Conservation (phyloP, 2,888 invertebrate genomes). For the Drosophila pegasa region DNA sequence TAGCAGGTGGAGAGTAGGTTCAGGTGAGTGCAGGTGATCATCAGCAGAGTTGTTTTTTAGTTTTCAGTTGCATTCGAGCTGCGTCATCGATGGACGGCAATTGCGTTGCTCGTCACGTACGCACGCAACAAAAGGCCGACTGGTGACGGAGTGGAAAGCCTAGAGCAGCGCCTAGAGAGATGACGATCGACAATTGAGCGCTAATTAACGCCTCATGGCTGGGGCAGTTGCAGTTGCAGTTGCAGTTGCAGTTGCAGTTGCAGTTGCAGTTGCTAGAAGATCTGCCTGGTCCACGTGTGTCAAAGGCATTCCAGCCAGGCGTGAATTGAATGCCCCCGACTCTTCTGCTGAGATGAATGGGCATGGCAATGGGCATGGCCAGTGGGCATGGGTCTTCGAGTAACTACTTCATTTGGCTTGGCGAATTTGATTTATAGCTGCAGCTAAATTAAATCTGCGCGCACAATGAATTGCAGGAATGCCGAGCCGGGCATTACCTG, state of each 20-base stretch:
- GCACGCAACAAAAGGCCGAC: constrained; percentile 24
- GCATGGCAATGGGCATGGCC: neutral
- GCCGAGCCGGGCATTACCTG: constrained; percentile 23
- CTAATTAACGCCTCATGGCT: constrained; percentile 70
- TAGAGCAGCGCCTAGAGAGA: constrained; percentile 25
- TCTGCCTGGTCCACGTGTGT: constrained; percentile 42
- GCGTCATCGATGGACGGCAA: constrained; percentile 63
- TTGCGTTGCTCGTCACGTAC: constrained; percentile 75
- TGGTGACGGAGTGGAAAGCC: constrained; percentile 6
- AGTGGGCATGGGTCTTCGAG: neutral
- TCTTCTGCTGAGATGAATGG: constrained; percentile 37
- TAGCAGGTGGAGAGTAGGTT: neutral
- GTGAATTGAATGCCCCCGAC: constrained; percentile 73
- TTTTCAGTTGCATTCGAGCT: constrained; percentile 25
- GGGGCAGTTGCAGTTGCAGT: neutral
- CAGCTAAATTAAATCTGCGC: constrained; percentile 57
- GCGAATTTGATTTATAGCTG: constrained; percentile 65
- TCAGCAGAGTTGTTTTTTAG: constrained; percentile 12
- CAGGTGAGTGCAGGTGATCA: constrained; percentile 58
- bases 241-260: no score
- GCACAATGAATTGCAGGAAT: constrained; percentile 72
- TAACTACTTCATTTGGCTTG: constrained; percentile 56
- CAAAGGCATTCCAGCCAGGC: constrained; percentile 67
- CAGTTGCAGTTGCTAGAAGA: constrained; percentile 10
- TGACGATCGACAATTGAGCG: constrained; percentile 75